phyloP scores from a whole-genome alignment of 2,888 invertebrate species.

The Pycnomerus fuliginosus region DNA sequence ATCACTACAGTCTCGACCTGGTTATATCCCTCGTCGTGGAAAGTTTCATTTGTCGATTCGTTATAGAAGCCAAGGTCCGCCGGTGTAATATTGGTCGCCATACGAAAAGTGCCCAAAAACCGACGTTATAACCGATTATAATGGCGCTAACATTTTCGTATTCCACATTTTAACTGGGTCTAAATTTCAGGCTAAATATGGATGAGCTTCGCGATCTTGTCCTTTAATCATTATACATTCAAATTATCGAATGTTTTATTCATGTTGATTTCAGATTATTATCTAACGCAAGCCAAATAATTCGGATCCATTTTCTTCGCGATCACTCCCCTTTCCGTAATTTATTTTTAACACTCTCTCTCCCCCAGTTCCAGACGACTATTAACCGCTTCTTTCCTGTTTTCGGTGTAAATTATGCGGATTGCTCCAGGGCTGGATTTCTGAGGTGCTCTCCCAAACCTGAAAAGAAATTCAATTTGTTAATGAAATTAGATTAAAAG shows the following conservation, averaged over 20 bases:
- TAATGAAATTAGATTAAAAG: conserved; percentile 31
- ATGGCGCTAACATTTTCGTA: background rate
- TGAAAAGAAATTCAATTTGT: conserved; percentile 36
- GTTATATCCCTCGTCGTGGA: conserved; percentile 37
- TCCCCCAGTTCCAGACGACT: background rate
- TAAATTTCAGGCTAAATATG: conserved; percentile 31
- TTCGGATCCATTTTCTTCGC: background rate
- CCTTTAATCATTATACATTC: conserved; percentile 33
- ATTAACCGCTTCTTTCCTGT: conserved; percentile 11
- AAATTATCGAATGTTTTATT: conserved; percentile 34
- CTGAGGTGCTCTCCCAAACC: conserved; percentile 12
- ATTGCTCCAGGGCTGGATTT: conserved; percentile 13
- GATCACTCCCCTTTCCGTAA: background rate
- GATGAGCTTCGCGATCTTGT: conserved; percentile 32
- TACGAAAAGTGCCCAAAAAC: conserved; percentile 39
- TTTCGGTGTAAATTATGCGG: conserved; percentile 22
- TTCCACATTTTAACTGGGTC: conserved; percentile 10
- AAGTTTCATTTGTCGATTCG: conserved; percentile 39
- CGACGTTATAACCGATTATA: conserved; percentile 1
- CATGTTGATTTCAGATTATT: conserved; percentile 22
- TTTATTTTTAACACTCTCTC: conserved; percentile 9
- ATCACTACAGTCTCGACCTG: conserved; percentile 64
- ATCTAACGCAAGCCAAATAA: conserved; percentile 19
- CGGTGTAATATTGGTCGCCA: conserved; percentile 47
- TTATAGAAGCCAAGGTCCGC: conserved; percentile 24